phyloP scores from a whole-genome alignment of 2,113 vertebrate species.

The Stegastes partitus region DNA sequence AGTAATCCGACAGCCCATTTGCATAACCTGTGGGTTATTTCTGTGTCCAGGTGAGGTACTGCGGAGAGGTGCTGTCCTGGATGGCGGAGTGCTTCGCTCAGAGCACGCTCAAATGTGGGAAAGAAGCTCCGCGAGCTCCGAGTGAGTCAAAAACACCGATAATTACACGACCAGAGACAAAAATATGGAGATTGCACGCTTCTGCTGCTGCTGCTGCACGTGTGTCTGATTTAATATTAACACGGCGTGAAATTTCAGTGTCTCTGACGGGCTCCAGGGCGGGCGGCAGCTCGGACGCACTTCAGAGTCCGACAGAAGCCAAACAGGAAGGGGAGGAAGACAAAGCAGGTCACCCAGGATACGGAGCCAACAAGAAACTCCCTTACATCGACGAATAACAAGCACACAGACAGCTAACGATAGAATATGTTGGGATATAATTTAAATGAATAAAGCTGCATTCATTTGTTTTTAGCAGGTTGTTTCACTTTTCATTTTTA shows the following conservation, averaged over 20 bases:
- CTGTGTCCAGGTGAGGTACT: slow-evolving; percentile 86
- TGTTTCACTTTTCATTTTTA: neutral
- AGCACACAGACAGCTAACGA: neutral
- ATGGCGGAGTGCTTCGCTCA: slow-evolving; percentile 86
- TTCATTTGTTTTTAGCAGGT: slow-evolving; percentile 4
- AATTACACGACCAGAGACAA: neutral
- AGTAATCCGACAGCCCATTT: neutral
- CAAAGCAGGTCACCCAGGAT: slow-evolving; percentile 45
- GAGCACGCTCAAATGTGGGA: slow-evolving; percentile 84
- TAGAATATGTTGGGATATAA: neutral
- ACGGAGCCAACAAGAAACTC: slow-evolving; percentile 68
- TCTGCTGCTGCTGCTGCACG: neutral
- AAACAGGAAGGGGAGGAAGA: slow-evolving; percentile 34
- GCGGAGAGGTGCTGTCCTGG: slow-evolving; percentile 89
- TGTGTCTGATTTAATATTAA: neutral
- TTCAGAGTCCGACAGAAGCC: slow-evolving; percentile 52
- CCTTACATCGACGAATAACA: slow-evolving; percentile 78
- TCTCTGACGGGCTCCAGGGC: slow-evolving; percentile 60
- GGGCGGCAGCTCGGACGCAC: slow-evolving; percentile 12
- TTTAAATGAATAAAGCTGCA: slow-evolving; percentile 4
- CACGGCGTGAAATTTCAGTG: slow-evolving; percentile 26
- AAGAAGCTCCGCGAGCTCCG: slow-evolving; percentile 78
- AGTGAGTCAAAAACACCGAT: slow-evolving; percentile 65
- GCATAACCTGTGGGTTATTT: neutral
- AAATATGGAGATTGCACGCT: neutral